These are phyloP conservation scores for Tetropium fuscum DNA, from an alignment of 2,888 invertebrate species.

Conservation along the genomic window DNA sequence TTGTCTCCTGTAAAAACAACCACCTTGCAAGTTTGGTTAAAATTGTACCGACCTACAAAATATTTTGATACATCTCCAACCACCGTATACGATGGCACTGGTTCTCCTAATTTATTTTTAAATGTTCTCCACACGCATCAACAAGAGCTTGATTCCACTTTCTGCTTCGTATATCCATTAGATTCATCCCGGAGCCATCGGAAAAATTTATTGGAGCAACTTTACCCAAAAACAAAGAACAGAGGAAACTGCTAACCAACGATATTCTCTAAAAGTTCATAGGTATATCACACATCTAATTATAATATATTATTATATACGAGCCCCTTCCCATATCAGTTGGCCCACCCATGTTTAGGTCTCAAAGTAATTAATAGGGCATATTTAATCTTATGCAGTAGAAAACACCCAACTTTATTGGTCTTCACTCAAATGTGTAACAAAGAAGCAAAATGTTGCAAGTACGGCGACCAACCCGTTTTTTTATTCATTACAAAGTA, in stretches of 20 bases:
- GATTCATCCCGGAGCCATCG: slow-evolving; percentile 97
- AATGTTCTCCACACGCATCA: slow-evolving; percentile 81
- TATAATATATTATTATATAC: too few species aligned
- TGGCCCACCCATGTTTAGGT: too few species aligned
- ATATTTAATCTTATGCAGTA: too few species aligned
- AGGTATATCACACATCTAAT: too few species aligned
- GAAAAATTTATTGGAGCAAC: slow-evolving; percentile 92
- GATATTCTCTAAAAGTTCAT: slow-evolving; percentile 89
- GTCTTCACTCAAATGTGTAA: too few species aligned
- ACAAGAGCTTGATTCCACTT: slow-evolving; percentile 82
- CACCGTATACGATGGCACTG: slow-evolving; percentile 77
- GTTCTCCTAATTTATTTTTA: slow-evolving; percentile 80
- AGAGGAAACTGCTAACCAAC: slow-evolving; percentile 92
- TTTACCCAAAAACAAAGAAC: slow-evolving; percentile 87
- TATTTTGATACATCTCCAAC: slow-evolving; percentile 83
- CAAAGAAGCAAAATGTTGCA: too few species aligned
- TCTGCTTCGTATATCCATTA: slow-evolving; percentile 84
- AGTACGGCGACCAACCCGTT: too few species aligned
- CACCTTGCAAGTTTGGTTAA: slow-evolving; percentile 82
- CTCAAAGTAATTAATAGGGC: too few species aligned
- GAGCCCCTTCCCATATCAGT: too few species aligned
- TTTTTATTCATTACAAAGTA: too few species aligned
- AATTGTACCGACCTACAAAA: slow-evolving; percentile 88
- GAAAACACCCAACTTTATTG: too few species aligned
- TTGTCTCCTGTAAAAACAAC: slow-evolving; percentile 97